Conservation (phyloP, 2,797 vertebrate species). For the Masticophis lateralis region DNA sequence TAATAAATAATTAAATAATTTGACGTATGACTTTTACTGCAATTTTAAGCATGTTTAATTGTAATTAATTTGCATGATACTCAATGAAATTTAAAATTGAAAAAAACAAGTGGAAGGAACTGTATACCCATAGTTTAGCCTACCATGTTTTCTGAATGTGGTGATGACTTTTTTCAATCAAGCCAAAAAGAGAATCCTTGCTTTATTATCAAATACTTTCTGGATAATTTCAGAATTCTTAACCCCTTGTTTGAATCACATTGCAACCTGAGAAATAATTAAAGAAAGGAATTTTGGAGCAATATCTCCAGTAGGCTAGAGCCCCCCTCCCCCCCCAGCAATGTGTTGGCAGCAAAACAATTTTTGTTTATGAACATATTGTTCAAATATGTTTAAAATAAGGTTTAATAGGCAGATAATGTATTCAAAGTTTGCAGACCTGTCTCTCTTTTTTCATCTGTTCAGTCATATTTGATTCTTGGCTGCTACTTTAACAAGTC, state of each 20-base stretch:
- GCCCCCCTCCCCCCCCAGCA: background rate
- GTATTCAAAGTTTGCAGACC: background rate
- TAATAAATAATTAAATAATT: background rate
- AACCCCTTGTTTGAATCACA: background rate
- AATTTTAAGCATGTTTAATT: background rate
- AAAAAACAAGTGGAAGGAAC: background rate
- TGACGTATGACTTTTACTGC: background rate
- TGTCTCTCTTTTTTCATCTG: background rate
- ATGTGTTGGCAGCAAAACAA: background rate
- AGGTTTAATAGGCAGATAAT: background rate
- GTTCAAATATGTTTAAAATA: background rate
- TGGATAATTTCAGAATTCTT: background rate
- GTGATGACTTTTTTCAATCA: background rate
- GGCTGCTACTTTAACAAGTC: background rate
- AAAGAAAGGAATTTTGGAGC: background rate
- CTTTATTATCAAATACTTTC: background rate
- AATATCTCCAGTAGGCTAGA: background rate
- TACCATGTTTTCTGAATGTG: background rate
- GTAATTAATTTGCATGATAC: background rate
- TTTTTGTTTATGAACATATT: background rate
- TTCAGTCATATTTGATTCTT: background rate
- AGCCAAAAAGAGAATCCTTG: background rate
- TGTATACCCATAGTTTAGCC: background rate
- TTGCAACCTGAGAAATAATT: background rate
- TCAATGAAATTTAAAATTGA: background rate